Conservation (phyloP, 1,140 invertebrate species). For the Bactericera cockerelli region DNA sequence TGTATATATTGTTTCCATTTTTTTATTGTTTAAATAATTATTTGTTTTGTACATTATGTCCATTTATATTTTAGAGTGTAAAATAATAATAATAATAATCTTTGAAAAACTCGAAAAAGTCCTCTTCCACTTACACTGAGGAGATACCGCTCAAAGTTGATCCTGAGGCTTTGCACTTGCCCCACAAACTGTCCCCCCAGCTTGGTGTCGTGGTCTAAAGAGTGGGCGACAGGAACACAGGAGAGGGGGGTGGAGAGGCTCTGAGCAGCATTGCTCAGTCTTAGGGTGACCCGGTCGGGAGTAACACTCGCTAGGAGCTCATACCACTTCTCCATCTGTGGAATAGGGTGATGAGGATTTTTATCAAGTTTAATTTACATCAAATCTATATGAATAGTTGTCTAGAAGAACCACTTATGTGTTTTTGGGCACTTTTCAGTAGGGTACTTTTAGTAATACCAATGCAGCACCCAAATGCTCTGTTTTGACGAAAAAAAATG, state of each 20-base stretch:
- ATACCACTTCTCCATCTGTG: not conserved
- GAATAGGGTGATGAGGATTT: not conserved
- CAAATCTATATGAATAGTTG: too few species aligned
- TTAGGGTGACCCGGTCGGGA: not conserved
- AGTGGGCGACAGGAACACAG: not conserved
- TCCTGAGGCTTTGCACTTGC: not conserved
- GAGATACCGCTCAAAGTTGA: not conserved
- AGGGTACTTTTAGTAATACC: too few species aligned
- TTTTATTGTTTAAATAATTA: too few species aligned
- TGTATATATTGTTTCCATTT: too few species aligned
- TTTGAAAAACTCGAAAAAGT: too few species aligned
- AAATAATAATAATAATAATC: too few species aligned
- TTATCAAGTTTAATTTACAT: not conserved
- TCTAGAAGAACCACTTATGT: too few species aligned
- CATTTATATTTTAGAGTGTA: too few species aligned
- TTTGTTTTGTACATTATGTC: too few species aligned
- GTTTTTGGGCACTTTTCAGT: too few species aligned
- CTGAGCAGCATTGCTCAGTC: not conserved
- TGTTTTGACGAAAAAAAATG: too few species aligned
- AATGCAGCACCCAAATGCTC: too few species aligned
- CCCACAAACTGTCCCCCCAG: not conserved
- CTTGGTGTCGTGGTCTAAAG: not conserved
- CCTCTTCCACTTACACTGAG: not conserved
- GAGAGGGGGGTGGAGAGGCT: not conserved
- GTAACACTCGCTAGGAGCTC: not conserved